A percentile compares a stretch with the other conserved stretches of the same genome.
phyloP scores from a whole-genome alignment of 1,140 invertebrate species.

The Drosophila orosa region DNA sequence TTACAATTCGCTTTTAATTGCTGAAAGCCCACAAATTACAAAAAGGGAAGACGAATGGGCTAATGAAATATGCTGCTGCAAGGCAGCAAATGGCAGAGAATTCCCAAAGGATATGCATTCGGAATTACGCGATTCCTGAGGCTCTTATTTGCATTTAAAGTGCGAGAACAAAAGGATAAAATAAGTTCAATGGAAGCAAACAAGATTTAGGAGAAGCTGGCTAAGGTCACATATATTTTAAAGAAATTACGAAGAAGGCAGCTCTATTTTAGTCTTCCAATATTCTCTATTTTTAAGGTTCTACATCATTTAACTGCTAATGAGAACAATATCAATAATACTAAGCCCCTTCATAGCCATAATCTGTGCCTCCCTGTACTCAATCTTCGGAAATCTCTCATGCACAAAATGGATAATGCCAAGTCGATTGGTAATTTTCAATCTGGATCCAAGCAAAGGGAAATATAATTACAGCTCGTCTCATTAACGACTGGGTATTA shows the following conservation, averaged over 20 bases:
- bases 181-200: background rate
- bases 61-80: conserved; percentile 50
- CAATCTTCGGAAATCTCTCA: conserved; percentile 1
- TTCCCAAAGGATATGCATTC: conserved; percentile 19
- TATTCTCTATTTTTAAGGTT: background rate
- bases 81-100: conserved; percentile 20
- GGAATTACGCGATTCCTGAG: conserved; percentile 8
- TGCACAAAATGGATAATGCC: conserved; percentile 3
- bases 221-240: background rate
- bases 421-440: conserved; percentile 19
- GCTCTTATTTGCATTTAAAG: conserved; percentile 35
- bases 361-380: conserved; percentile 6
- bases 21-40: conserved; percentile 63
- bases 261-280: background rate
- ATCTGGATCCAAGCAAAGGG: conserved; percentile 15
- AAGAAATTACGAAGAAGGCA: background rate
- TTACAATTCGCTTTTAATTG: conserved; percentile 72
- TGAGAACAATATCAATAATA: background rate
- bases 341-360: background rate
- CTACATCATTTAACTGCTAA: background rate
- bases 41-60: conserved; percentile 32
- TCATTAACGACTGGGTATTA: conserved; percentile 60
- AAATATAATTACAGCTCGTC: conserved; percentile 57
- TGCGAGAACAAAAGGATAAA: conserved; percentile 9
- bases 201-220: background rate